A percentile compares a stretch with the other conserved stretches of the same genome.
phyloP scores from a whole-genome alignment of 92 coral and sea anemone species.

The Desmophyllum pertusum region DNA sequence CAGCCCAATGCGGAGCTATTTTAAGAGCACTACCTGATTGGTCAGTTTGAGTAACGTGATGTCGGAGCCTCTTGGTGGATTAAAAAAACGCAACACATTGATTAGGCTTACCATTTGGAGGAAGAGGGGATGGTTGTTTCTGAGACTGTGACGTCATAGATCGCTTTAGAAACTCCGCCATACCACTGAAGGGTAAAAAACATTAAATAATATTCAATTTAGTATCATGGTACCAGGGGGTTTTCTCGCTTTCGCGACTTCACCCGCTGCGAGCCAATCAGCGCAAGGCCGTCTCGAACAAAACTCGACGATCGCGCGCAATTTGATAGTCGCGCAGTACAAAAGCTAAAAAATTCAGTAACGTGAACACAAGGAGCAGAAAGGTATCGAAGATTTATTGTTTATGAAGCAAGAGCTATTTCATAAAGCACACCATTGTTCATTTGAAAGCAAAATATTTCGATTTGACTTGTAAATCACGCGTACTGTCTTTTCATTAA shows the following conservation, averaged over 20 bases:
- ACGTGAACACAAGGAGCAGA: background rate
- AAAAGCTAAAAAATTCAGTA: background rate
- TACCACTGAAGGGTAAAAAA: constrained; percentile 40
- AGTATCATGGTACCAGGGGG: no score
- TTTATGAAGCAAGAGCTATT: background rate
- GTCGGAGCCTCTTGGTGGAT: no score
- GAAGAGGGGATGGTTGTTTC: constrained; percentile 42
- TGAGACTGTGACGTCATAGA: constrained; percentile 45
- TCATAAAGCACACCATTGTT: no score
- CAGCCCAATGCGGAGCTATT: no score
- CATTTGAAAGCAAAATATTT: constrained; percentile 1
- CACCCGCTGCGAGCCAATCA: background rate
- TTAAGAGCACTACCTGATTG: no score
- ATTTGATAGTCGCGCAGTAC: no score
- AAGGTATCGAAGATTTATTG: background rate
- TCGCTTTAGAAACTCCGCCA: constrained; percentile 59
- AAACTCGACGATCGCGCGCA: background rate
- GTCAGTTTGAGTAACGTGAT: no score
- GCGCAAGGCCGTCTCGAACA: background rate
- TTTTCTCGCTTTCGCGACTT: no score
- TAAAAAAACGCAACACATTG: background rate
- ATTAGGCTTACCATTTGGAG: constrained; percentile 36
- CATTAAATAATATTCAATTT: background rate
- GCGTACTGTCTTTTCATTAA: background rate
- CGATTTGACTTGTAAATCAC: constrained; percentile 22